These are phyloP conservation scores for Hypotaenidia philippensis DNA, from an alignment of 2,797 vertebrate species.

Conservation along the genomic window DNA sequence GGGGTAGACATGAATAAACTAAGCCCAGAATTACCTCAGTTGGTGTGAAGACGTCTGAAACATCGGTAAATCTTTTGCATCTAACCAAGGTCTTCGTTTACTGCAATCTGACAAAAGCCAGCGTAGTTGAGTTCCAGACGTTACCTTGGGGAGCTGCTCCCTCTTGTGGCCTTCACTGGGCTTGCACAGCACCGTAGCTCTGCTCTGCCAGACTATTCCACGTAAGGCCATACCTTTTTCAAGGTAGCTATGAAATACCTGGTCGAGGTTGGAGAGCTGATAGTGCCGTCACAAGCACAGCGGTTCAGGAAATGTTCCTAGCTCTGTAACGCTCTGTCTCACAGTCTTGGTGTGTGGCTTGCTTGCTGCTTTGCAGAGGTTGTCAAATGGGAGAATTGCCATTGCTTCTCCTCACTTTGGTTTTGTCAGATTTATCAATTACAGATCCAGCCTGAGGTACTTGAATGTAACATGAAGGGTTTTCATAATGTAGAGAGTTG, in stretches of 20 bases:
- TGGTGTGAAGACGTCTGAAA: too few species aligned
- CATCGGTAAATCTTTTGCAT: background rate
- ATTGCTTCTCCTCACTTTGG: rapidly evolving
- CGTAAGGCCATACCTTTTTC: background rate
- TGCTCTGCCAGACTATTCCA: rapidly evolving
- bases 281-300: background rate
- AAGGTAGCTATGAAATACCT: rapidly evolving
- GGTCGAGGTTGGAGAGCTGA: background rate
- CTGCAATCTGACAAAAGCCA: rapidly evolving
- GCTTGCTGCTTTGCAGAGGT: background rate
- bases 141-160: background rate
- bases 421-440: background rate
- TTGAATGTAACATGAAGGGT: rapidly evolving
- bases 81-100: background rate
- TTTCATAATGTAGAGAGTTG: background rate
- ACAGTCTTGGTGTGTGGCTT: rapidly evolving
- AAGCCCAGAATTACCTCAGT: background rate
- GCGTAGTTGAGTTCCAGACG: rapidly evolving
- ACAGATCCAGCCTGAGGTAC: background rate
- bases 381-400: background rate
- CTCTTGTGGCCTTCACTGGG: background rate
- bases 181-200: rapidly evolving
- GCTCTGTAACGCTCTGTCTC: rapidly evolving
- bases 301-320: rapidly evolving
- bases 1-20: background rate